These are phyloP conservation scores for Hirtodrosophila trivittata DNA, from an alignment of 2,888 invertebrate genomes.

Conservation along the genomic window DNA sequence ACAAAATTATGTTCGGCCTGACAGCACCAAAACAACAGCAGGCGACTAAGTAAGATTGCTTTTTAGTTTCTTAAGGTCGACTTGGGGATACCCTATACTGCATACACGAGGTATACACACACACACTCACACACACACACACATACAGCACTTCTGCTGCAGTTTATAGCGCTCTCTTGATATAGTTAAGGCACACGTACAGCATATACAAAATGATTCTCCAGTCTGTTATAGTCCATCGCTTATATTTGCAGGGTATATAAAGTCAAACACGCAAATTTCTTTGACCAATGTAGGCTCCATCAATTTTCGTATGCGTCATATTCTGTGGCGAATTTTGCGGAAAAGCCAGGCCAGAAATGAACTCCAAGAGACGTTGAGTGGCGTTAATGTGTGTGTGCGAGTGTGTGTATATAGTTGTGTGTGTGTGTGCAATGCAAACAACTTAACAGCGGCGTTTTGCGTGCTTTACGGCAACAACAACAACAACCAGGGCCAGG, in stretches of 20 bases:
- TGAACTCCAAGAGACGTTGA: too few species aligned
- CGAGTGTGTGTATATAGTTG: slow-evolving; percentile 1
- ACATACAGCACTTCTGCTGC: too few species aligned
- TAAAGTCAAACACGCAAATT: slow-evolving; percentile 39
- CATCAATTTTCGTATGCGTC: slow-evolving; percentile 66
- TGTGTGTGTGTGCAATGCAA: slow-evolving; percentile 55
- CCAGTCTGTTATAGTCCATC: too few species aligned
- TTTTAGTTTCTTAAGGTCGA: not conserved
- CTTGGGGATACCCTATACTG: too few species aligned
- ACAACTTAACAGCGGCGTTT: slow-evolving; percentile 56
- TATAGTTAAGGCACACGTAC: too few species aligned
- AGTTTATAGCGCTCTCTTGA: too few species aligned
- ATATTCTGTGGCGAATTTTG: slow-evolving; percentile 74
- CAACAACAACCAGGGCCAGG: slow-evolving; percentile 13
- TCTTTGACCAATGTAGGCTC: slow-evolving; percentile 38
- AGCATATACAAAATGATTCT: too few species aligned
- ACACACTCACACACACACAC: too few species aligned
- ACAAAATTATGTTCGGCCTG: slow-evolving; percentile 42
- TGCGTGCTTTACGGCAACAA: slow-evolving; percentile 41
- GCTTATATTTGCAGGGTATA: too few species aligned
- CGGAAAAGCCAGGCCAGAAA: slow-evolving; percentile 56
- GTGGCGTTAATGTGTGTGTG: not conserved
- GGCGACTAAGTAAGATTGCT: slow-evolving; percentile 17
- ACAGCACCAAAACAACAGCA: slow-evolving; percentile 24
- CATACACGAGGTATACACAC: too few species aligned